Evolutionary conservation across 2,888 invertebrate genomes (phyloP).

Genomic region (Neria commutata): DNA sequence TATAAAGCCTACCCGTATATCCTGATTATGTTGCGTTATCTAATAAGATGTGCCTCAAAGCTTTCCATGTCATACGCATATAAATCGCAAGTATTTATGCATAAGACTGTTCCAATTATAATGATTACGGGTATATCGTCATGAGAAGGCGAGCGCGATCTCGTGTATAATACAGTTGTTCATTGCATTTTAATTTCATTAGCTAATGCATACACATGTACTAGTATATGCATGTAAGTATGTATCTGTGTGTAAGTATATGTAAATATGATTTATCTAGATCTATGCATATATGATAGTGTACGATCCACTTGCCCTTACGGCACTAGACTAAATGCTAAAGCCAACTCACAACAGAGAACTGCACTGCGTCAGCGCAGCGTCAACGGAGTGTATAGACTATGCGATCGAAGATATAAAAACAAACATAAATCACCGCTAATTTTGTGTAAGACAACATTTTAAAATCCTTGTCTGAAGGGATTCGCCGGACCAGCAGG

Average conservation of each 20-base stretch:
- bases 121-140: not conserved
- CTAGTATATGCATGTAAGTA: constrained; percentile 23
- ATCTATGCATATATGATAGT: constrained; percentile 12
- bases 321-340: not conserved
- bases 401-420: constrained; percentile 47
- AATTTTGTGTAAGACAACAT: constrained; percentile 63
- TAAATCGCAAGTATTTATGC: not conserved
- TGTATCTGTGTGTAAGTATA: constrained; percentile 12
- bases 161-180: not conserved
- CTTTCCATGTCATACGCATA: not conserved
- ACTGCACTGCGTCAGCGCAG: not conserved
- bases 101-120: too few species aligned
- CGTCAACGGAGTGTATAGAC: constrained; percentile 29
- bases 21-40: not conserved
- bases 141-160: not conserved
- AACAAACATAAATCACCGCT: constrained; percentile 58
- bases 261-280: constrained; percentile 16
- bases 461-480: constrained; percentile 81
- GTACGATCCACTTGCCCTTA: not conserved
- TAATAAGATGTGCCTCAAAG: not conserved
- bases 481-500: constrained; percentile 68
- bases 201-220: constrained; percentile 30
- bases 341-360: constrained; percentile 8
- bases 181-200: constrained; percentile 36
- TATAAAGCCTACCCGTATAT: too few species aligned